These are phyloP conservation scores for Clarias laeviceps DNA, from an alignment of 2,797 vertebrate genomes.

Conservation along the genomic window DNA sequence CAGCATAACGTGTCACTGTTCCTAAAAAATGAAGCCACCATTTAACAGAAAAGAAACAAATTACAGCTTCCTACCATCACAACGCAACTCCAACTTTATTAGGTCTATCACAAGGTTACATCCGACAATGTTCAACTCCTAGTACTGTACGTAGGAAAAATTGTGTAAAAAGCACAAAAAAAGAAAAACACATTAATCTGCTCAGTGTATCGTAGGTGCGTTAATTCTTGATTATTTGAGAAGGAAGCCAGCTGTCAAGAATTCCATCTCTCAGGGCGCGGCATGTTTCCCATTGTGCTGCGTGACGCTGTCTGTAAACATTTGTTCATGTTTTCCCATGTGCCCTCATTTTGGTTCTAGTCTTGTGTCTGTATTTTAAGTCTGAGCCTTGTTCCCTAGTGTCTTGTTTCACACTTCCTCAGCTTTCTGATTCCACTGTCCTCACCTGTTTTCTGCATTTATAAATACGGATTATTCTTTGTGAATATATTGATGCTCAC, in stretches of 20 bases:
- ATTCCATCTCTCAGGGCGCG: background rate
- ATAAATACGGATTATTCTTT: background rate
- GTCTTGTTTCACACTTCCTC: background rate
- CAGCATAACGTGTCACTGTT: background rate
- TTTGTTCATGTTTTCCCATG: background rate
- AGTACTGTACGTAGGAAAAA: background rate
- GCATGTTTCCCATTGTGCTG: background rate
- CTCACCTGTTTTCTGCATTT: background rate
- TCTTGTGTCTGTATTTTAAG: background rate
- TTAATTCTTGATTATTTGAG: background rate
- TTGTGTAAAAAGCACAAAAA: background rate
- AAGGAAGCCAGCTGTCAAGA: conserved; percentile 5
- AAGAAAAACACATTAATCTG: background rate
- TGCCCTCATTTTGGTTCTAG: too few relatives aligned
- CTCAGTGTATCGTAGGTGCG: background rate
- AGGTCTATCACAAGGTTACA: background rate
- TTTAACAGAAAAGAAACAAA: background rate
- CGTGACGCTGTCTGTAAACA: background rate
- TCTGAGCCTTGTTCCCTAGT: background rate
- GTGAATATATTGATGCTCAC: background rate
- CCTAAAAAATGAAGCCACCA: too few relatives aligned
- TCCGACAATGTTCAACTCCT: background rate
- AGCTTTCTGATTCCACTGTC: background rate
- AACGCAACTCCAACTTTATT: too few relatives aligned
- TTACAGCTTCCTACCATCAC: background rate